Conservation (phyloP, 2,113 vertebrate species). For the Tenrec ecaudatus region DNA sequence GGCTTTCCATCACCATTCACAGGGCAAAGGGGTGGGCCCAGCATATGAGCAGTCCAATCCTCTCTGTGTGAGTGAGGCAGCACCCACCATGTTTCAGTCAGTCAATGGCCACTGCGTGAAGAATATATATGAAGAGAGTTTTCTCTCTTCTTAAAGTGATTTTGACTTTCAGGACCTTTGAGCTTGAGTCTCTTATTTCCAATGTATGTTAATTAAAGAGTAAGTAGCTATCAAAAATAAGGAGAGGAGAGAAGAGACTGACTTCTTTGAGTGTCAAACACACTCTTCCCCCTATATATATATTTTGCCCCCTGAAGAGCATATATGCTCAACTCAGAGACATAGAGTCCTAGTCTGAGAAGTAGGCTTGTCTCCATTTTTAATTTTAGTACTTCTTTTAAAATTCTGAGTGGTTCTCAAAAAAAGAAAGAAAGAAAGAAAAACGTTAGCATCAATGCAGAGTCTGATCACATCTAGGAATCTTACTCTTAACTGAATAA, state of each 20-base stretch:
- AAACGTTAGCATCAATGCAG: not conserved
- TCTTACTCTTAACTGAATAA: not conserved
- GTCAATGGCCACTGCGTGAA: too few species aligned
- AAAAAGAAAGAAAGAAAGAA: not conserved
- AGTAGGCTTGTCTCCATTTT: not conserved
- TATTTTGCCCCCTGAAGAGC: not conserved
- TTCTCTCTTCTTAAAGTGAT: not conserved
- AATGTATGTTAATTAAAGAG: not conserved
- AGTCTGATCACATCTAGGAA: not conserved
- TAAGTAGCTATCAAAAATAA: not conserved
- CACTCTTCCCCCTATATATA: not conserved
- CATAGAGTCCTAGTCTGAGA: not conserved
- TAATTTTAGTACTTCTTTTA: not conserved
- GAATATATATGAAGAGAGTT: not conserved
- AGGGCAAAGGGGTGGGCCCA: too few species aligned
- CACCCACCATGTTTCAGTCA: not conserved
- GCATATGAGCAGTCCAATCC: not conserved
- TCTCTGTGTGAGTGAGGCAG: not conserved
- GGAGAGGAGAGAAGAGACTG: not conserved
- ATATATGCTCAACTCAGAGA: not conserved
- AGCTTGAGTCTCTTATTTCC: not conserved
- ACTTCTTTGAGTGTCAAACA: not conserved
- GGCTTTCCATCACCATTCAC: rapidly evolving
- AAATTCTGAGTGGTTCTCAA: not conserved
- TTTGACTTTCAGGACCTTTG: not conserved